Evolutionary conservation across 2,888 invertebrate species (phyloP).

Genomic region (Coecobrya sp.): DNA sequence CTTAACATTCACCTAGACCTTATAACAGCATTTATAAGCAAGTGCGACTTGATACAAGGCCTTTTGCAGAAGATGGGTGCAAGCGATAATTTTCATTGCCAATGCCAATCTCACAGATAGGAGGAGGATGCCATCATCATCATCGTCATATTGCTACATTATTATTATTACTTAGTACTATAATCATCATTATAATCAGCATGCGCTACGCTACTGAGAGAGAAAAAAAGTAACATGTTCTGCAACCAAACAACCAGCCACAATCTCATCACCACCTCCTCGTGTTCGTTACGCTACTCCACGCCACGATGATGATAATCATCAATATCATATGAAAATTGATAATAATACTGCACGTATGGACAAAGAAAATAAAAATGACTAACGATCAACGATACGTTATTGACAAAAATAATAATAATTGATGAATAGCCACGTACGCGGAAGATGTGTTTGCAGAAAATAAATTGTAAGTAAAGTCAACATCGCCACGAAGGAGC

Average conservation of each 20-base stretch:
- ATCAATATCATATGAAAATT: slow-evolving; percentile 7
- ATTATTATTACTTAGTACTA: slow-evolving; percentile 66
- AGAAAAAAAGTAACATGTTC: slow-evolving; percentile 37
- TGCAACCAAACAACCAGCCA: slow-evolving; percentile 17
- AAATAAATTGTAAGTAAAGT: slow-evolving; percentile 65
- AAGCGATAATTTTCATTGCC: slow-evolving; percentile 76
- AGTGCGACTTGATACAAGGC: slow-evolving; percentile 75
- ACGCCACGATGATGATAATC: background rate
- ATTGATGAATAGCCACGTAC: slow-evolving; percentile 78
- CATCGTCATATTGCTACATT: slow-evolving; percentile 56
- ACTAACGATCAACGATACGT: slow-evolving; percentile 48
- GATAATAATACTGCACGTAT: slow-evolving; percentile 30
- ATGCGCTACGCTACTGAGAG: slow-evolving; percentile 13
- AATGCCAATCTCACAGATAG: slow-evolving; percentile 68
- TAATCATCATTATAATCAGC: slow-evolving; percentile 41
- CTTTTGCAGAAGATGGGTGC: slow-evolving; percentile 67
- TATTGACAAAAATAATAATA: slow-evolving; percentile 78
- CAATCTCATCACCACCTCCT: slow-evolving; percentile 27
- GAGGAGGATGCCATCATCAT: slow-evolving; percentile 73
- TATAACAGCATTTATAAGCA: slow-evolving; percentile 67
- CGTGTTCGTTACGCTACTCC: slow-evolving; percentile 38
- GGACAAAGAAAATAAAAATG: slow-evolving; percentile 73
- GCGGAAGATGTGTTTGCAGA: slow-evolving; percentile 69
- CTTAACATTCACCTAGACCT: slow-evolving; percentile 82
- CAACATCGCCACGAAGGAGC: slow-evolving; percentile 41